A percentile compares a stretch with the other conserved stretches of the same genome.
phyloP scores from a whole-genome alignment of 2,113 vertebrate species.

The Globicephala melas region DNA sequence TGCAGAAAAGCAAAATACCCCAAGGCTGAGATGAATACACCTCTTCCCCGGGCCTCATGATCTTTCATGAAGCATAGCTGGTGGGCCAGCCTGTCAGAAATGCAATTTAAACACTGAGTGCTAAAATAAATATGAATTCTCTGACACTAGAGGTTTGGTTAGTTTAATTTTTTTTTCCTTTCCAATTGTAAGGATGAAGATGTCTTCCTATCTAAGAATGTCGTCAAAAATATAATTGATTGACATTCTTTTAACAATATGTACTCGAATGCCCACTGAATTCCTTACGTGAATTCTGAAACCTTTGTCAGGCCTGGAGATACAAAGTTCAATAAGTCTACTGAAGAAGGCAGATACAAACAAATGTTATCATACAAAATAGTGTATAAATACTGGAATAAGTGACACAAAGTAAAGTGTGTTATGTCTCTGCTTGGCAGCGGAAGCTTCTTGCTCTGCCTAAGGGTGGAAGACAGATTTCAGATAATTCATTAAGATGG shows the following conservation, averaged over 20 bases:
- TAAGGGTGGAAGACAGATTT: background rate
- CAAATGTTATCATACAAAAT: background rate
- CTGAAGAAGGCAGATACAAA: background rate
- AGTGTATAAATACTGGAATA: background rate
- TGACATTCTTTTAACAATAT: background rate
- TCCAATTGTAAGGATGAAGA: background rate
- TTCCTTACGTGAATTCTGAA: background rate
- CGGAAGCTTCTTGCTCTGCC: background rate
- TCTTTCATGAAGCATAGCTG: background rate
- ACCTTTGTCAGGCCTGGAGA: background rate
- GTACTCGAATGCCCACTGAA: background rate
- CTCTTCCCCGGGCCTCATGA: background rate
- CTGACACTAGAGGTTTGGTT: background rate
- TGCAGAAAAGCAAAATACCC: background rate
- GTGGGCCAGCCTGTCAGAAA: background rate
- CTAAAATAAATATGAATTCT: background rate
- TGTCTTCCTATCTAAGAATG: background rate
- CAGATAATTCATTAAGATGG: background rate
- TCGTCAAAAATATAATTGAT: background rate
- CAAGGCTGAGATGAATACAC: background rate
- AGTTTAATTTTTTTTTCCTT: background rate
- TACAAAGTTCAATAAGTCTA: background rate
- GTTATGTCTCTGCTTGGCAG: background rate
- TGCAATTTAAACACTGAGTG: background rate
- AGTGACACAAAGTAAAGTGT: background rate